These are phyloP conservation scores for Dinomys branickii DNA, from an alignment of 2,113 vertebrate genomes.

Conservation along the genomic window DNA sequence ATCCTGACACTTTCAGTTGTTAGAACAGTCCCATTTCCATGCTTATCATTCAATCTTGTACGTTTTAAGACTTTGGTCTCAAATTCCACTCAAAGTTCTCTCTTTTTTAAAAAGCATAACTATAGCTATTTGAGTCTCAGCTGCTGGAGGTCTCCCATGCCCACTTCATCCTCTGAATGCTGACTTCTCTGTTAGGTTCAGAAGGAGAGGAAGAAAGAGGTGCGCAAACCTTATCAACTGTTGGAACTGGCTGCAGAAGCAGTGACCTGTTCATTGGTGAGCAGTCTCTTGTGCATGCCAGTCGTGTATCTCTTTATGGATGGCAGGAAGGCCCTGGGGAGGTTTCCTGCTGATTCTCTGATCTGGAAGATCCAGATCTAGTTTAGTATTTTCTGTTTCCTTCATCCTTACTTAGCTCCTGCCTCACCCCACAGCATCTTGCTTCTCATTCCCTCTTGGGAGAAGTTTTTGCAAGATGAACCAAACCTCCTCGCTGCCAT, in stretches of 20 bases:
- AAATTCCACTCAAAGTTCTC: not conserved
- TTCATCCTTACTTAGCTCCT: not conserved
- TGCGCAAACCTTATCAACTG: not conserved
- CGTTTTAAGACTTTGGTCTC: slow-evolving; percentile 24
- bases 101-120: not conserved
- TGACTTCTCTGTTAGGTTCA: not conserved
- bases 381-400: not conserved
- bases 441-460: not conserved
- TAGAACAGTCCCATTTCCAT: slow-evolving; percentile 2
- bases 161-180: not conserved
- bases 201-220: not conserved
- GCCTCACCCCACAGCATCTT: not conserved
- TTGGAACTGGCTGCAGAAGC: not conserved
- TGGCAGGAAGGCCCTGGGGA: not conserved
- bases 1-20: not conserved
- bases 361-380: not conserved
- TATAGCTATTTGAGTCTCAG: not conserved
- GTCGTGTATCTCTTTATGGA: not conserved
- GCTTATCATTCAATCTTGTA: not conserved
- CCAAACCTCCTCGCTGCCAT: not conserved
- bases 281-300: not conserved
- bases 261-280: not conserved
- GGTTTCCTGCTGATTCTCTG: not conserved
- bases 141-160: not conserved
- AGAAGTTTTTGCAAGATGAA: not conserved